Evolutionary conservation across 2,797 vertebrate species (phyloP).

Genomic region (Orientallactaga sibirica): DNA sequence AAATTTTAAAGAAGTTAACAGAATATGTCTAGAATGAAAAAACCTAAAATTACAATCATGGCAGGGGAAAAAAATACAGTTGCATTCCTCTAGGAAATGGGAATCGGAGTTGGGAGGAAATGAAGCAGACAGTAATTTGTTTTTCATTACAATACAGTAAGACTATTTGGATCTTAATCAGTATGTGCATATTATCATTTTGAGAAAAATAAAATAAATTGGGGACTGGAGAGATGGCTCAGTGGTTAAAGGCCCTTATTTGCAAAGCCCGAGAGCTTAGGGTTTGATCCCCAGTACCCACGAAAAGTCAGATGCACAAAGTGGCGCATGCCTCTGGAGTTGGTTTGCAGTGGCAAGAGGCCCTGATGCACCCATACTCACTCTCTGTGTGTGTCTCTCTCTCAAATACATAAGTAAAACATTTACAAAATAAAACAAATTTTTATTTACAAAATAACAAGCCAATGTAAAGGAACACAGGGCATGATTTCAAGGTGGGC

Average conservation of each 20-base stretch:
- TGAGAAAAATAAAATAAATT: slow-evolving; percentile 7
- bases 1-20: not conserved
- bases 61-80: slow-evolving; percentile 24
- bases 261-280: no score
- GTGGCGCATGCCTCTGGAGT: no score
- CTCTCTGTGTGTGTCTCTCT: no score
- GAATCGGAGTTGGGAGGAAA: slow-evolving; percentile 25
- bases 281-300: no score
- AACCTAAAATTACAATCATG: not conserved
- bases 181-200: not conserved
- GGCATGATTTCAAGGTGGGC: not conserved
- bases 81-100: slow-evolving; percentile 13
- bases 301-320: no score
- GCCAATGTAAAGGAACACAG: not conserved
- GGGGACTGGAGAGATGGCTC: no score
- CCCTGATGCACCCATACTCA: no score
- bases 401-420: no score
- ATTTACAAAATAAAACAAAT: not conserved
- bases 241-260: no score
- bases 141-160: slow-evolving; percentile 28
- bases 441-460: not conserved
- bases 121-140: not conserved
- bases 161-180: slow-evolving; percentile 27
- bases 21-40: not conserved
- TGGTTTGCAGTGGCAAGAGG: no score